Evolutionary conservation across 2,888 invertebrate species (phyloP).

Genomic region (Lobophora halterata): DNA sequence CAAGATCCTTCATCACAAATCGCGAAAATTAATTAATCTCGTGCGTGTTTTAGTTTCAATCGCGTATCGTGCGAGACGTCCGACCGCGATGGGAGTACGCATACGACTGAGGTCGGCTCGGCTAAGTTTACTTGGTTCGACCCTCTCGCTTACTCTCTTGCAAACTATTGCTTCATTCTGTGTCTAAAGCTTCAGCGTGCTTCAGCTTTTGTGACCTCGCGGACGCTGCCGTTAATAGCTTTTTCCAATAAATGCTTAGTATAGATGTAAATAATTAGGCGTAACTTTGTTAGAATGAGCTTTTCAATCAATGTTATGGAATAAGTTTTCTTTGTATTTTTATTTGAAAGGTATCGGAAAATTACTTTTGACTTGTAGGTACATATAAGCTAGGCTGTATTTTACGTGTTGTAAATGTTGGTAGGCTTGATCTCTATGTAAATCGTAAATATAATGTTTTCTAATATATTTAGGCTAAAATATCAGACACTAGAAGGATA

Average conservation of each 20-base stretch:
- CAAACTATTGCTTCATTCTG: slow-evolving; percentile 54
- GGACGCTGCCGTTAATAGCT: slow-evolving; percentile 60
- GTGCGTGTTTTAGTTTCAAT: slow-evolving; percentile 15
- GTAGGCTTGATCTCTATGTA: no score
- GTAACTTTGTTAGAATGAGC: not conserved
- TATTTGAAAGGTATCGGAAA: not conserved
- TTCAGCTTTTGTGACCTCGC: slow-evolving; percentile 70
- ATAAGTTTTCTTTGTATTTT: not conserved
- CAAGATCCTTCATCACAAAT: slow-evolving; percentile 2
- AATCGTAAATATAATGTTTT: no score
- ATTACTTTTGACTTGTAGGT: no score
- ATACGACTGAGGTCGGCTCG: slow-evolving; percentile 64
- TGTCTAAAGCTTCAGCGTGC: no score
- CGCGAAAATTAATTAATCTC: slow-evolving; percentile 13
- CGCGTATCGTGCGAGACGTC: slow-evolving; percentile 38
- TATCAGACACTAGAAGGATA: no score
- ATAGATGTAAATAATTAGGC: slow-evolving; percentile 12
- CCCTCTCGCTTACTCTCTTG: slow-evolving; percentile 46
- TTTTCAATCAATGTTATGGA: slow-evolving; percentile 3
- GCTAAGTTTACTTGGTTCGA: slow-evolving; percentile 40
- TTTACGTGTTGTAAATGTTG: no score
- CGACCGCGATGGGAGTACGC: slow-evolving; percentile 38
- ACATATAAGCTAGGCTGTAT: no score
- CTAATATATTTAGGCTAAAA: no score
- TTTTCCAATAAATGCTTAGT: slow-evolving; percentile 43